Evolutionary conservation across 1,140 invertebrate species (phyloP), one percentile per base, ranked within the genome.

Genomic region (Linepithema humile): DNA sequence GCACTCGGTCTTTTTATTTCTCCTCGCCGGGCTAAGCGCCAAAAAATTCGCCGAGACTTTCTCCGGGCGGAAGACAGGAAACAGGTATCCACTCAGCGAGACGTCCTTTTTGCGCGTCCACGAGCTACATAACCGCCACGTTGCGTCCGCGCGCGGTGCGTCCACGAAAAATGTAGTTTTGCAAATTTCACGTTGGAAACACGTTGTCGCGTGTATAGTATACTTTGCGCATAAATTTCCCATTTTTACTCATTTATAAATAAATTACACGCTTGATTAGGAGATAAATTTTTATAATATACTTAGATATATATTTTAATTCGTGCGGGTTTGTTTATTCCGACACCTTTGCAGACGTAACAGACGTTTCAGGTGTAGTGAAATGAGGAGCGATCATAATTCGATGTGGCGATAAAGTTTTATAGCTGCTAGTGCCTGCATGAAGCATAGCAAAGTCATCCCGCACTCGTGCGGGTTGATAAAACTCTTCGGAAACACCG

Each of bases 1-100:
- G 3, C 53, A 17, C 20, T 5, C 23, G n/a, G 32, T 20, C 50
- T 12, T 43, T 77, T 40, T 67, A 59, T 77, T 65, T 48, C 50
- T 38, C 29, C 64, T n/a, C 6, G 64, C 70, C 35, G 64, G 48
- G 75, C 23, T 69, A 55, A 80, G 48, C 75, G 75, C 64, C 75
- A 80, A 80, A 80, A 78, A 80, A 80, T 85, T 85, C 62, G 60
- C 50, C 48, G 60, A 29, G 84, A 59, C 73, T 67, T 57, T 85
- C 84, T 55, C 32, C 77, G 45, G n/a, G 48, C 48, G 82, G 59
- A 78, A 83, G 72, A 83, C 60, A 53, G 82, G 59, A 83, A 75
- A 83, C 60, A 53, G 60, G 72, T 78, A 75, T 82, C 82, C 82
- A 67, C 64, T 80, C 48, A 23, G 35, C 75, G 75, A 69, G 64